A percentile compares a stretch with the other conserved stretches of the same genome.
Conservation (phyloP, 2,113 vertebrate species). For the Xiphophorus couchianus region DNA sequence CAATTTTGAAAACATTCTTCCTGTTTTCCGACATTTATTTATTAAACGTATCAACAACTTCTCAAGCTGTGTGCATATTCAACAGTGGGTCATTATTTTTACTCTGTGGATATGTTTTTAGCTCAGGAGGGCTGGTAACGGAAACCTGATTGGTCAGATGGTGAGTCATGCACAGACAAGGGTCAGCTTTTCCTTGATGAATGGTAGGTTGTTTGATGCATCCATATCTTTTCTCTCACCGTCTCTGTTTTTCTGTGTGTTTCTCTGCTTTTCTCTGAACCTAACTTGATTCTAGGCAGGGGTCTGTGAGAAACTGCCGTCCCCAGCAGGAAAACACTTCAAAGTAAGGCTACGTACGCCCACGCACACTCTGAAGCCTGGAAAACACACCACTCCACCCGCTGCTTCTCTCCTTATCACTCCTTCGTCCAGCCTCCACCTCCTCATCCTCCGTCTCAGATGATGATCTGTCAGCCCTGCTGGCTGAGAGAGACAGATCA, state of each 20-base stretch:
- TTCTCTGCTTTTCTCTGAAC: constrained; percentile 2
- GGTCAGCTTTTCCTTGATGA: constrained; percentile 1
- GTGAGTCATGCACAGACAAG: not conserved
- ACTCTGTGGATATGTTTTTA: constrained; percentile 15
- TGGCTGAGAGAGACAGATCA: constrained; percentile 36
- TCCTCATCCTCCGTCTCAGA: constrained; percentile 43
- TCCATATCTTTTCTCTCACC: not conserved
- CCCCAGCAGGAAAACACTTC: constrained; percentile 59
- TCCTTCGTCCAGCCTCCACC: constrained; percentile 39
- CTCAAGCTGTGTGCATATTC: constrained; percentile 1
- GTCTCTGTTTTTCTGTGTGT: constrained; percentile 3
- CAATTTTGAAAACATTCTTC: not conserved
- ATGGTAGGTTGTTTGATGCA: constrained; percentile 1
- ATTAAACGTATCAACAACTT: not conserved
- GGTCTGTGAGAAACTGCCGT: constrained; percentile 53
- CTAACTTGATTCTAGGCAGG: constrained; percentile 35
- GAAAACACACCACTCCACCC: constrained; percentile 41
- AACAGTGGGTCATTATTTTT: not conserved
- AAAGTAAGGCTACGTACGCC: constrained; percentile 53
- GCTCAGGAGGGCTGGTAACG: not conserved
- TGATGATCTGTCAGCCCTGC: constrained; percentile 51
- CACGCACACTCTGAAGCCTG: constrained; percentile 39
- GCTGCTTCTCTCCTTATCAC: constrained; percentile 30
- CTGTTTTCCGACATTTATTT: not conserved
- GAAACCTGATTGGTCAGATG: constrained; percentile 6